Conservation (phyloP, 2,113 vertebrate genomes). For the Siniperca chuatsi region DNA sequence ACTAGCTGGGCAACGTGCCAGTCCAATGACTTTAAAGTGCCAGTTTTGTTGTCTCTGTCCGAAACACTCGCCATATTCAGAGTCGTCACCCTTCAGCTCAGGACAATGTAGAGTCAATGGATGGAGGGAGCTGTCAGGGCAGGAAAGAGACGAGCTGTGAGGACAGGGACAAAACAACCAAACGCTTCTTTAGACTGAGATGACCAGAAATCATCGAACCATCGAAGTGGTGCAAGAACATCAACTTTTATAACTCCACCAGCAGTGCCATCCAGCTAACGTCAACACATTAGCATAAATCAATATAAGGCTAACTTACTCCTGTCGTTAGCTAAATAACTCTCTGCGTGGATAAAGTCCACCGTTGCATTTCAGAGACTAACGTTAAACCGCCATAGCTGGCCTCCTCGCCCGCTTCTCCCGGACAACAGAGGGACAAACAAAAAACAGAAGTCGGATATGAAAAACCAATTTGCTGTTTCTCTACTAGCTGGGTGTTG, state of each 20-base stretch:
- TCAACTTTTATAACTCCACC: slow-evolving; percentile 57
- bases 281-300: slow-evolving; percentile 50
- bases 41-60: slow-evolving; percentile 40
- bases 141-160: background rate
- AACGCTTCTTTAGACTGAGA: background rate
- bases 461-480: background rate
- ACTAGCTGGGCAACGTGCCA: slow-evolving; percentile 54
- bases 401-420: slow-evolving; percentile 3
- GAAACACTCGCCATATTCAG: slow-evolving; percentile 69
- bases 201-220: background rate
- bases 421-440: background rate
- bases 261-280: slow-evolving; percentile 17
- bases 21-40: slow-evolving; percentile 48
- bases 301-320: slow-evolving; percentile 62
- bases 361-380: slow-evolving; percentile 16
- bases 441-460: no score
- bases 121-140: background rate
- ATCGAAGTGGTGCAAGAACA: background rate
- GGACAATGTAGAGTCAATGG: slow-evolving; percentile 22
- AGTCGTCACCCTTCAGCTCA: slow-evolving; percentile 37
- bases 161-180: background rate
- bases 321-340: slow-evolving; percentile 62
- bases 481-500: background rate
- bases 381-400: background rate
- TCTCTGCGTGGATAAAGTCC: slow-evolving; percentile 65